A percentile compares a stretch with the other conserved stretches of the same genome.
phyloP scores from a whole-genome alignment of 2,888 invertebrate species.

The Xylota sylvarum region DNA sequence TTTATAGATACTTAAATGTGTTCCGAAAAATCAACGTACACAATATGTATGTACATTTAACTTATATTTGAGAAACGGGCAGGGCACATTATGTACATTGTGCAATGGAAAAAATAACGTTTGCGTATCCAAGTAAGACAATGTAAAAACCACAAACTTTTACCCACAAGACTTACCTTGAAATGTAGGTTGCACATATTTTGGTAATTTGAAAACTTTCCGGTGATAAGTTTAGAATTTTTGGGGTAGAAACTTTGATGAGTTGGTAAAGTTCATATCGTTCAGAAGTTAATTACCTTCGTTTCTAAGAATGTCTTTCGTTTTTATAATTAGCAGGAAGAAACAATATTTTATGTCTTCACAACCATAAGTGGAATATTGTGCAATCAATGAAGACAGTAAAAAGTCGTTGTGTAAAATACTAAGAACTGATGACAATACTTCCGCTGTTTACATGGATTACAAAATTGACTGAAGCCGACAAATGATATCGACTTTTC shows the following conservation, averaged over 20 bases:
- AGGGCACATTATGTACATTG: no score
- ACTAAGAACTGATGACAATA: no score
- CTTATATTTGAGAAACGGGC: not conserved
- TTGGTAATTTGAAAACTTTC: constrained; percentile 46
- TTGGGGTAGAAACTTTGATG: not conserved
- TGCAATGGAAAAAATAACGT: not conserved
- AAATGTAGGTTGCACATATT: constrained; percentile 37
- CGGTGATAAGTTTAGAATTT: constrained; percentile 12
- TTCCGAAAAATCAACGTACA: constrained; percentile 2
- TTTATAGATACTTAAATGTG: not conserved
- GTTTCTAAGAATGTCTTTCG: not conserved
- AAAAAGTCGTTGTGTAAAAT: no score
- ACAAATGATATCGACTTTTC: no score
- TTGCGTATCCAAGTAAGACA: constrained; percentile 2
- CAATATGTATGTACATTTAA: not conserved
- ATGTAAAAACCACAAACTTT: constrained; percentile 29
- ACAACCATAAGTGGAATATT: no score
- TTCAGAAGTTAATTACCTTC: constrained; percentile 23
- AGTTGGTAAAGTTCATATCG: constrained; percentile 11
- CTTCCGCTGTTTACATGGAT: no score
- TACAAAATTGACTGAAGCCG: no score
- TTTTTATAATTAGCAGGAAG: not conserved
- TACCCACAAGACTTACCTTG: constrained; percentile 22
- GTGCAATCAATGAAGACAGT: no score
- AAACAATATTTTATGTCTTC: not conserved